These are phyloP conservation scores for Cephus pulcher DNA, from an alignment of 2,888 invertebrate genomes.

Conservation along the genomic window DNA sequence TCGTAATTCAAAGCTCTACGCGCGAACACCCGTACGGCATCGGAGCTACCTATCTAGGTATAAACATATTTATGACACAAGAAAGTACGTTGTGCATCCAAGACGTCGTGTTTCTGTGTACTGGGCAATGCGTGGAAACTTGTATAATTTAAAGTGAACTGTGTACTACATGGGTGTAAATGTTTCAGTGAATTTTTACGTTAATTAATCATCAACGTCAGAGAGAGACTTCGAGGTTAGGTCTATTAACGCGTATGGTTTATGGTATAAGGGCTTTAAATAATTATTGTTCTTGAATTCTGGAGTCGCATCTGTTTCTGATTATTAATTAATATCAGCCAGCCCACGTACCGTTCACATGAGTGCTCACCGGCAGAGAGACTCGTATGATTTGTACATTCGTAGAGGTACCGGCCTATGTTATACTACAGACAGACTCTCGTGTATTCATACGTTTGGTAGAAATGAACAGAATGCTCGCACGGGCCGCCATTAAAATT, in stretches of 20 bases:
- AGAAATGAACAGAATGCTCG: slow-evolving; percentile 57
- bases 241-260: too few relatives aligned
- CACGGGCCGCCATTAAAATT: slow-evolving; percentile 59
- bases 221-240: too few relatives aligned
- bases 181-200: too few relatives aligned
- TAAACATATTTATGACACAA: too few relatives aligned
- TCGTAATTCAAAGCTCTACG: slow-evolving; percentile 47
- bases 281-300: slow-evolving; percentile 58
- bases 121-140: too few relatives aligned
- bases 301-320: slow-evolving; percentile 63
- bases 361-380: slow-evolving; percentile 38
- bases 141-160: too few relatives aligned
- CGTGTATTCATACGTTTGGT: slow-evolving; percentile 56
- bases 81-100: too few relatives aligned
- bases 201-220: too few relatives aligned
- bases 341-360: slow-evolving; percentile 50
- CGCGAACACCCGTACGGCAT: background rate
- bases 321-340: slow-evolving; percentile 66
- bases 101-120: too few relatives aligned
- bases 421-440: slow-evolving; percentile 15
- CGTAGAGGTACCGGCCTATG: slow-evolving; percentile 7
- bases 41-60: background rate
- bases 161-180: too few relatives aligned
- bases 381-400: slow-evolving; percentile 2
- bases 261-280: slow-evolving; percentile 49